A percentile compares a stretch with the other conserved stretches of the same genome.
These are phyloP conservation scores for Dendronephthya gigantea DNA, from an alignment of 64 coral and sea anemone species.

Conservation along the genomic window DNA sequence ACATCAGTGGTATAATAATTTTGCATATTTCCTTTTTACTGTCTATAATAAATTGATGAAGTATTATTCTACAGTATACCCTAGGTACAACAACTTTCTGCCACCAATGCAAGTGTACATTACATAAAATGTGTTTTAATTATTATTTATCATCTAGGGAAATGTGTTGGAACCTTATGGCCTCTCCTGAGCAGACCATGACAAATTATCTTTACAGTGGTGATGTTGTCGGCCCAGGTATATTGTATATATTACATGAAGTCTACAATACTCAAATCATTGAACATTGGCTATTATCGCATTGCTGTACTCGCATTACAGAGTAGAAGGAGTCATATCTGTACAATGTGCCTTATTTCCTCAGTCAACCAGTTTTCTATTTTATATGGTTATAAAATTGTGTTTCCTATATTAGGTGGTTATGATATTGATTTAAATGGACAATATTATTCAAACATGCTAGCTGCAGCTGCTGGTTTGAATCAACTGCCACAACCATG, in stretches of 20 bases:
- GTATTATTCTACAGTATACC: too few species aligned
- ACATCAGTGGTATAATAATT: slow-evolving; percentile 36
- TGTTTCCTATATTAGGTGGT: slow-evolving; percentile 12
- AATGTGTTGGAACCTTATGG: slow-evolving; percentile 37
- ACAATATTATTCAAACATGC: neutral
- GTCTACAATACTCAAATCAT: neutral
- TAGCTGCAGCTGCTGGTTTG: slow-evolving; percentile 3
- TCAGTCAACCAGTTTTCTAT: too few species aligned
- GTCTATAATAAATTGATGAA: too few species aligned
- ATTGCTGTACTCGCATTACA: too few species aligned
- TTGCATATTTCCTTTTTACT: too few species aligned
- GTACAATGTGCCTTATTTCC: too few species aligned
- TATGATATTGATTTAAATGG: slow-evolving; percentile 17
- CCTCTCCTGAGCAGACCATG: neutral
- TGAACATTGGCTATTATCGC: too few species aligned
- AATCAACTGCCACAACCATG: slow-evolving; percentile 9
- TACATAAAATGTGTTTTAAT: too few species aligned
- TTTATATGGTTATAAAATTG: neutral
- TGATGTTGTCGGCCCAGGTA: slow-evolving; percentile 27
- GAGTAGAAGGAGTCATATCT: too few species aligned
- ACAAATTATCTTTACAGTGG: slow-evolving; percentile 24
- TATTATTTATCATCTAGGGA: slow-evolving; percentile 21
- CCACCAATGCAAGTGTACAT: too few species aligned
- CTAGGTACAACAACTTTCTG: too few species aligned
- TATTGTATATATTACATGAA: too few species aligned